phyloP scores from a whole-genome alignment of 2,797 vertebrate species.

The Dromococcyx pavoninus region DNA sequence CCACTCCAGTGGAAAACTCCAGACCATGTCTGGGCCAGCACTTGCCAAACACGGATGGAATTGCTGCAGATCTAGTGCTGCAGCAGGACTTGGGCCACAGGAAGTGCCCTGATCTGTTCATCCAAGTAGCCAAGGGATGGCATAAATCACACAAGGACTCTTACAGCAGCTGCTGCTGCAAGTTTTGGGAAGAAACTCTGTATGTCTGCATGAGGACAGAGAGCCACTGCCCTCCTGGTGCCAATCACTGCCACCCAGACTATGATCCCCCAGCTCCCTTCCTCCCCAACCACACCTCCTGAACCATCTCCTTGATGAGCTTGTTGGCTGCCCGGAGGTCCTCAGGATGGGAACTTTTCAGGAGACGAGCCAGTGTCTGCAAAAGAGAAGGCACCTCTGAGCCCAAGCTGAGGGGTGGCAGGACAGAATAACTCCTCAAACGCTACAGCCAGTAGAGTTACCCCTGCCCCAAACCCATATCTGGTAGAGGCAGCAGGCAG shows the following conservation, averaged over 20 bases:
- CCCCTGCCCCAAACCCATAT: background rate
- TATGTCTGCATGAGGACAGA: background rate
- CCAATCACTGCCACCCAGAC: background rate
- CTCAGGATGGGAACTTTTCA: conserved; percentile 95
- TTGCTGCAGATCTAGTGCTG: background rate
- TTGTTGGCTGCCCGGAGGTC: conserved; percentile 97
- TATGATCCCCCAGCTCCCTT: background rate
- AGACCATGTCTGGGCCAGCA: background rate
- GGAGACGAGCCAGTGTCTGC: conserved; percentile 90
- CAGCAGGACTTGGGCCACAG: background rate
- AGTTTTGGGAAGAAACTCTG: background rate
- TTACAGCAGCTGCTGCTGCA: background rate
- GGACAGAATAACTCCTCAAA: background rate
- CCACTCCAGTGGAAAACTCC: background rate
- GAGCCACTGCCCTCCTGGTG: background rate
- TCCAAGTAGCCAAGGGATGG: background rate
- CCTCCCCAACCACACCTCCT: conserved; percentile 82
- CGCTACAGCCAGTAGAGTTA: background rate
- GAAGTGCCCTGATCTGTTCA: background rate
- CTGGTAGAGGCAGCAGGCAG: background rate
- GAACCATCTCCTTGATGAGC: conserved; percentile 99
- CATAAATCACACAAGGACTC: background rate
- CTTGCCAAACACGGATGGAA: background rate
- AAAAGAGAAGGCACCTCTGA: conserved; percentile 43
- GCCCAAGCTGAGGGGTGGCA: background rate